Percentiles rank a stretch among this genome's conserved stretches.
Conservation (phyloP, 2,797 vertebrate species). For the Dallia pectoralis region DNA sequence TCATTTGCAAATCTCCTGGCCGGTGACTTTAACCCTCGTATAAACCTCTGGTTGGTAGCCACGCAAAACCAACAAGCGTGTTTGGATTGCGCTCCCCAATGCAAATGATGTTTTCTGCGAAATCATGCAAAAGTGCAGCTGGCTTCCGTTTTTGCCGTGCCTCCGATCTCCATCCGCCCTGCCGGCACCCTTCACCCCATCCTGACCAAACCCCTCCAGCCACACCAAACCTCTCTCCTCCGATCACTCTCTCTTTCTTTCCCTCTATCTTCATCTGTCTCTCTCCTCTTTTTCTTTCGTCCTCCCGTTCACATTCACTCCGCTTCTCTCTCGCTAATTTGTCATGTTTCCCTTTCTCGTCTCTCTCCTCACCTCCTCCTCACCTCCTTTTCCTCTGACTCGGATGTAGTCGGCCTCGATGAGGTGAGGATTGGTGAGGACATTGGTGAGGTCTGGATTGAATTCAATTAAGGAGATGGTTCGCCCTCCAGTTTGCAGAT, state of each 20-base stretch:
- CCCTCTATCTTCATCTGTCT: neutral
- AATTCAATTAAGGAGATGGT: conserved; percentile 74
- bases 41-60: conserved; percentile 48
- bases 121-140: conserved; percentile 73
- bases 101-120: conserved; percentile 71
- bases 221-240: conserved; percentile 8
- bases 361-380: neutral
- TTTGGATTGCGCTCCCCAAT: conserved; percentile 67
- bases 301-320: neutral
- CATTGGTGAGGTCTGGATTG: conserved; percentile 61
- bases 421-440: no score
- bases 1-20: conserved; percentile 64
- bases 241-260: neutral
- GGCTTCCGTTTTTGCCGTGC: conserved; percentile 55
- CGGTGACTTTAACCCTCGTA: conserved; percentile 49
- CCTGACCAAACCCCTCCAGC: neutral
- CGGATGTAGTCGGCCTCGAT: conserved; percentile 52
- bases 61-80: conserved; percentile 43
- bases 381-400: conserved; percentile 7
- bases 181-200: neutral
- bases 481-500: conserved; percentile 62
- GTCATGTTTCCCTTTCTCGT: neutral
- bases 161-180: conserved; percentile 26
- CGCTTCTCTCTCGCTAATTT: conserved; percentile 13
- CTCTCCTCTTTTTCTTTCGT: neutral